Evolutionary conservation across 53 echinoderm and acorn worm species (phyloP), one percentile per base, ranked within the genome.

Genomic region (Stichopus horrens): DNA sequence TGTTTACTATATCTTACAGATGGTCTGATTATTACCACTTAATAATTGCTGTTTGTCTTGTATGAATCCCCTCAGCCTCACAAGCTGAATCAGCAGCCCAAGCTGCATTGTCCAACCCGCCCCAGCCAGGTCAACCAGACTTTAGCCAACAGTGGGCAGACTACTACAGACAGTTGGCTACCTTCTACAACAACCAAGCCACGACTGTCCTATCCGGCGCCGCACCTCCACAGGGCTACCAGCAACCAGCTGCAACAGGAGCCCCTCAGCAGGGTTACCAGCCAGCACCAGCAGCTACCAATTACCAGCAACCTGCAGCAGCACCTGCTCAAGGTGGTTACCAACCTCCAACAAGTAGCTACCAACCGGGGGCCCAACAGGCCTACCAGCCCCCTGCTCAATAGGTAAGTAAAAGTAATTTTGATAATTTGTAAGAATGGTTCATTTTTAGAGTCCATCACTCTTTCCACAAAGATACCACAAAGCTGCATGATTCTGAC

Each of bases 101-200:
- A 57, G 74, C 87, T 53, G 87, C 87, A 5, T 22, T 87, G 74
- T 74, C 87, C 74, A 87, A 87, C 8, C 74, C 87, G 9, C 75
- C 87, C 21, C 65, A 73, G 63, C 94, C 87, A 1, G 94, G 93
- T 0, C 93, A 93, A 63, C 89, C 90, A 66, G 98, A 97, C 91
- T 95, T 89, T 83, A 89, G 91, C 59, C 84, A 74, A 68, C 94
- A 95, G 75, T 97, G 98, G 98, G 93, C 92, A 13, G 98, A 97
- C 9, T 97, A 97, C 93, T 97, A 95, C 94, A 86, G 94, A 68
- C 94, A 95, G 86, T 92, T 93, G 54, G 92, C 90, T 54, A 77
- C 88, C 91, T 90, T 88, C 91, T 90, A 92, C 58, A 89, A 91
- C 90, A 77, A 79, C 37, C 94, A 91, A 74, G 75, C 74, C 6